Base-by-base conservation (phyloP, 2,888 invertebrate species). In the Thymelicus acteon region DNA sequence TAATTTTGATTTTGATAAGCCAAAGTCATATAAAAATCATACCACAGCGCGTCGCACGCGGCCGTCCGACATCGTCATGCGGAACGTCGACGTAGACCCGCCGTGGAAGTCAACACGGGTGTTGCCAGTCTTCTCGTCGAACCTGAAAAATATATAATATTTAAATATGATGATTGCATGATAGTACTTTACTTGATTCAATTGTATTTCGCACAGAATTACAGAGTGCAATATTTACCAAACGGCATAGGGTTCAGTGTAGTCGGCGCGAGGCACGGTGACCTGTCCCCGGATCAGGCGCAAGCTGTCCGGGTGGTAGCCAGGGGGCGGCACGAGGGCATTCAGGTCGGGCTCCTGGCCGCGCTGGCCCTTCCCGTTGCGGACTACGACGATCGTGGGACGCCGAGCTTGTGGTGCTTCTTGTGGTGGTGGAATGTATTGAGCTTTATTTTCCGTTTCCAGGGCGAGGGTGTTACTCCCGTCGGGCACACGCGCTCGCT, bases 51-150 rank as follows among this genome's bases (percentile, higher is more conserved):
- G 80, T 65, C 82, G 85, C 58, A 88, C 75, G 58, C 75, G 77
- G 0, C 87, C 87, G 71, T 82, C 85, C 0, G 79, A 64, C 58
- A 73, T 60, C 67, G 80, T 39, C 58, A 77, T 78, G 64, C 88
- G 86, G 79, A 85, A 86, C 3, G 84, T 78, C 67, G 83, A 77
- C n/a, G 88, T 81, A 57, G 85, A 75, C n/a, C 88, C 89, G 31
- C 81, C 87, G 78, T 89, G 85, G 71, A 87, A 79, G 74, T 90
- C 88, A 0, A 88, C 78, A 12, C 88, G 85, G 2, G 89, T 78
- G 10, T 85, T 80, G 19, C 90, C 90, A 67, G 79, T 87, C n/a
- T 68, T 73, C 7, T 86, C 82, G 74, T 92, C 88, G 84, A 85
- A 91, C 86, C 91, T 91, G 81, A 67, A 5, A 15, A 4, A 44